phyloP scores from a whole-genome alignment of 1,140 invertebrate genomes.

The Fopius arisanus region DNA sequence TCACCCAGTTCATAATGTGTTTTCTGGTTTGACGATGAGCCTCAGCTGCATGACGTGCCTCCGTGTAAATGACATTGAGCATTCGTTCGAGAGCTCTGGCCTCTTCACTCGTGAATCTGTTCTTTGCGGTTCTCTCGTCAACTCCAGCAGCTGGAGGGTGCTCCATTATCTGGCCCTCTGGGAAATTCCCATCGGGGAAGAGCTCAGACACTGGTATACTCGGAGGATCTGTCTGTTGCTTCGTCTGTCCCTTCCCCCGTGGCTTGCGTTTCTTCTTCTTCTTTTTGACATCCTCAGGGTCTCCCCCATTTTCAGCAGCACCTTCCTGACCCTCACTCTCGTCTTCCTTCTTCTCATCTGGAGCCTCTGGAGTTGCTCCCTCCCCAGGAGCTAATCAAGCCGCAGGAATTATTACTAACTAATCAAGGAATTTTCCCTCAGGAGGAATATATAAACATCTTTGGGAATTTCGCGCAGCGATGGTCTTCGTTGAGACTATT shows the following conservation, averaged over 20 bases:
- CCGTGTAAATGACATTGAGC: constrained; percentile 92
- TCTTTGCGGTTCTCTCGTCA: constrained; percentile 85
- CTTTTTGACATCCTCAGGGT: constrained; percentile 67
- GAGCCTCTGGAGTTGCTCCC: constrained; percentile 60
- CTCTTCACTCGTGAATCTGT: constrained; percentile 90
- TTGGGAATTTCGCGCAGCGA: too few species aligned
- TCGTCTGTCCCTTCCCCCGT: constrained; percentile 62
- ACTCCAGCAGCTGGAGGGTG: constrained; percentile 73
- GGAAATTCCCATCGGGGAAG: constrained; percentile 84
- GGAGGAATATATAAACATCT: too few species aligned
- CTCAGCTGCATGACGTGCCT: constrained; percentile 95
- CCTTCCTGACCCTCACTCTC: constrained; percentile 40
- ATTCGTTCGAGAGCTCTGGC: constrained; percentile 83
- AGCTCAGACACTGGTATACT: constrained; percentile 85
- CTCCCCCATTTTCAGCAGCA: constrained; percentile 48
- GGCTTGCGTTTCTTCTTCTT: constrained; percentile 72
- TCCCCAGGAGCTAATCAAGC: constrained; percentile 55
- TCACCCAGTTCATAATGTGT: constrained; percentile 66
- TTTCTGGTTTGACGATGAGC: constrained; percentile 87
- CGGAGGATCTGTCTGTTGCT: constrained; percentile 83
- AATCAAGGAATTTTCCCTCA: background rate
- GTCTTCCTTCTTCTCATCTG: constrained; percentile 45
- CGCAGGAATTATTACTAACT: background rate
- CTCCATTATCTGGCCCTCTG: constrained; percentile 82
- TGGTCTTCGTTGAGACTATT: too few species aligned